Base-by-base conservation (phyloP, 2,888 invertebrate species). In the Leptinotarsa tumamoca region DNA sequence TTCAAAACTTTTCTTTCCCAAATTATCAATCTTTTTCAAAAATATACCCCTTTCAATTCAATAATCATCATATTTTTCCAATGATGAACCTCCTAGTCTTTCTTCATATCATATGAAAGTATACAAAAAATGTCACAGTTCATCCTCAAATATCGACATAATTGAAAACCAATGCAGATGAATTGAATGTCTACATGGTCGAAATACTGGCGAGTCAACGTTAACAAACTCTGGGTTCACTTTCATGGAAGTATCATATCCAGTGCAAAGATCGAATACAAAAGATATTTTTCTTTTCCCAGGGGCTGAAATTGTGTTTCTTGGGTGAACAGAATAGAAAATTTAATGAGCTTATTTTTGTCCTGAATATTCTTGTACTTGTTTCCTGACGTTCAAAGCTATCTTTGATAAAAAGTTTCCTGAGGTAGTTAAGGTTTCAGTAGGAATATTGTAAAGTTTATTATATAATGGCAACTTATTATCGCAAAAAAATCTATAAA, bases 331-430 rank as follows among this genome's bases (percentile, higher is more conserved):
- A 61, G 43, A 61, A 71, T 18, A 58, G 49, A 33, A 71, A 43
- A 58, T 71, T 71, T 43, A 61, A 71, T 61, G 14, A 71, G 69
- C 43, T 69, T 54, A 54, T 18, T 69, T 23, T 54, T 56, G 52
- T 61, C 4, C 23, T 27, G 61, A 23, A 27, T 61, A 61, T 23
- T 61, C 61, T 61, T 61, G 2, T 14, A 15, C 18, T 61, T 61
- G 5, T 61, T 61, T 61, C 15, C 4, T 23, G 4, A 2, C 1
- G 61, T 27, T 23, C 15, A 27, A 61, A 61, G 61, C 23, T 61
- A 61, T 27, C 27, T 27, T 61, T 61, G 4, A 61, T 54, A 54
- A 54, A 27, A 21, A 43, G 27, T 61, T 61, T 21, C 61, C 4
- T 61, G 61, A 27, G 14, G 61, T 13, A 23, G 61, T 61, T 61